These are phyloP conservation scores for Phyllostomus hastatus DNA, from an alignment of 2,113 vertebrate genomes.

Conservation along the genomic window DNA sequence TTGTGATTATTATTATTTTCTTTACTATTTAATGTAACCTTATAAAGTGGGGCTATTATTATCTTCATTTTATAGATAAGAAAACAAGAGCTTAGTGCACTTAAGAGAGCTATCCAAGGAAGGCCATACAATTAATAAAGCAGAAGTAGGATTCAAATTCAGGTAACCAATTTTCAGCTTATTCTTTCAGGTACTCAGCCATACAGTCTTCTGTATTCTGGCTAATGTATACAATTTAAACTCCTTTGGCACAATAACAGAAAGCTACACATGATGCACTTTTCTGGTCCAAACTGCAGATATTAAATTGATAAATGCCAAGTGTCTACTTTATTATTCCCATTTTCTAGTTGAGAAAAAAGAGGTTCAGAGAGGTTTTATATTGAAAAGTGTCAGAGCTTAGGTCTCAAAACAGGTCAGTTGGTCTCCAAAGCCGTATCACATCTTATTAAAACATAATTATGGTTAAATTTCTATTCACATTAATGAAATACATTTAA, in stretches of 20 bases:
- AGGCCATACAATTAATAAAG: background rate
- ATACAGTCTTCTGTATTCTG: background rate
- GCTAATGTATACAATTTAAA: background rate
- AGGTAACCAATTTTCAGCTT: background rate
- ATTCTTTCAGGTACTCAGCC: background rate
- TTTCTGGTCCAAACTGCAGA: slow-evolving; percentile 2
- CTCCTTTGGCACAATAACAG: background rate
- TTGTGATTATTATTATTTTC: background rate
- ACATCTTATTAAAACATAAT: background rate
- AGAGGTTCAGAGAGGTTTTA: background rate
- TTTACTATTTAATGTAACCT: background rate
- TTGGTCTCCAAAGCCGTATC: background rate
- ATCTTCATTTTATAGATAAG: background rate
- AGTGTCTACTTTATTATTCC: background rate
- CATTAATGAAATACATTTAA: background rate
- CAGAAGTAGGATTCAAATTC: slow-evolving; percentile 12
- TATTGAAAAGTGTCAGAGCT: background rate
- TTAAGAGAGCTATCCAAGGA: background rate
- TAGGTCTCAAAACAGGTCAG: background rate
- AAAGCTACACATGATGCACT: background rate
- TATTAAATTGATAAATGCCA: background rate
- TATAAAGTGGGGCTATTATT: background rate
- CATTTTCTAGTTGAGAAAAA: background rate
- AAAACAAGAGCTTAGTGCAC: background rate
- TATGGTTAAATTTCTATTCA: background rate